Evolutionary conservation across 2,797 vertebrate genomes (phyloP).

Genomic region (Petrocephalus sullivani): DNA sequence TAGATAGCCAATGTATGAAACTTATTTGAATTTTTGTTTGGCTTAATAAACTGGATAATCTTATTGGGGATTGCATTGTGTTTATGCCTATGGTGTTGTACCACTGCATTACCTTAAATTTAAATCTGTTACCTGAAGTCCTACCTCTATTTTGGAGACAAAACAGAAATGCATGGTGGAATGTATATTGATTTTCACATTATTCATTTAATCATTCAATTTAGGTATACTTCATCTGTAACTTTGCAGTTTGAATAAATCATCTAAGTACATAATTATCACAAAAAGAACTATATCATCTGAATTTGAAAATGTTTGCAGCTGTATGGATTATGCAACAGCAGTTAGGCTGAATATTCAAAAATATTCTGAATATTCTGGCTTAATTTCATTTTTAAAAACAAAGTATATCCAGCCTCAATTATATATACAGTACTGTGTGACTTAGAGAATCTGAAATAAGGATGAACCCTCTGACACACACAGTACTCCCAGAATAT

Average conservation of each 20-base stretch:
- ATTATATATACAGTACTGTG: background rate
- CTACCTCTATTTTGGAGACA: background rate
- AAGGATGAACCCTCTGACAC: background rate
- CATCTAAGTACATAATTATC: background rate
- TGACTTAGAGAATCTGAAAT: background rate
- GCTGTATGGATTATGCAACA: background rate
- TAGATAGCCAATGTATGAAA: background rate
- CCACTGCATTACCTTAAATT: background rate
- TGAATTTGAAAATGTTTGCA: background rate
- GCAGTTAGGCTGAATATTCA: background rate
- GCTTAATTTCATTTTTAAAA: background rate
- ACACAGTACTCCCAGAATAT: background rate
- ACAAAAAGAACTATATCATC: background rate
- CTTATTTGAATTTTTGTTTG: background rate
- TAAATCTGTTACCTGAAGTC: background rate
- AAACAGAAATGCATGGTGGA: background rate
- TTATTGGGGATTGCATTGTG: background rate
- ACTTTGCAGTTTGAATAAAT: background rate
- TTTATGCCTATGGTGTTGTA: background rate
- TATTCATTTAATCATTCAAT: background rate
- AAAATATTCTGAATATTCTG: no score
- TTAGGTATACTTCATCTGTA: background rate
- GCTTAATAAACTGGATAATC: background rate
- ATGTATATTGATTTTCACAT: background rate
- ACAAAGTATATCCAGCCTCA: background rate